These are phyloP conservation scores for Musca domestica DNA, from an alignment of 1,140 invertebrate species.

Conservation along the genomic window DNA sequence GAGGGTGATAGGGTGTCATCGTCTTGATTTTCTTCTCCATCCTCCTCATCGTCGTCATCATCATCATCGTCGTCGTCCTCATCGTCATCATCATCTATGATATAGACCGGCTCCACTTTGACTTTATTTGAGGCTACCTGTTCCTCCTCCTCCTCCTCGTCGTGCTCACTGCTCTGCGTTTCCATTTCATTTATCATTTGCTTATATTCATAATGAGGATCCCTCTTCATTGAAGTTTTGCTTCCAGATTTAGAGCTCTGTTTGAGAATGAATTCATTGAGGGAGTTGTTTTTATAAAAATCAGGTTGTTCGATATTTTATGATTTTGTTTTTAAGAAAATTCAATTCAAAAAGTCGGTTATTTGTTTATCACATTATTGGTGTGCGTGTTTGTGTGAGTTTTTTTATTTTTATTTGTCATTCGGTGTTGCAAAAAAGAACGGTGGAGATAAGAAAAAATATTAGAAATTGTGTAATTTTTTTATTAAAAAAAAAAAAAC, in stretches of 20 bases:
- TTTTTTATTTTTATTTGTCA: too few relatives aligned
- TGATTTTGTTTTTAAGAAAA: too few relatives aligned
- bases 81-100: conserved; percentile 47
- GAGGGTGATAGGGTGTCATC: conserved; percentile 34
- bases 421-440: too few relatives aligned
- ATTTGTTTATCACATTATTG: too few relatives aligned
- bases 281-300: conserved; percentile 12
- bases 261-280: not conserved
- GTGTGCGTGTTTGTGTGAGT: too few relatives aligned
- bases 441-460: too few relatives aligned
- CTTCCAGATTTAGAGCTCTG: not conserved
- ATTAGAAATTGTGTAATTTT: too few relatives aligned
- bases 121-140: not conserved
- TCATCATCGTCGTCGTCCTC: conserved; percentile 28
- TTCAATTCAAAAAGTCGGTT: too few relatives aligned
- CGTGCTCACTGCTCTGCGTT: conserved; percentile 15
- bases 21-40: conserved; percentile 6
- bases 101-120: conserved; percentile 43
- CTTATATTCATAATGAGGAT: conserved; percentile 42
- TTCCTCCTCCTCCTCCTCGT: not conserved
- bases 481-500: too few relatives aligned
- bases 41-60: conserved; percentile 31
- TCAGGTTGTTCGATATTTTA: conserved; percentile 3
- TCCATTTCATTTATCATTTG: conserved; percentile 32
- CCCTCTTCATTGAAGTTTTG: conserved; percentile 24